Evolutionary conservation across 2,888 invertebrate species (phyloP), one percentile per base, ranked within the genome.

Genomic region (Yponomeuta evonymella): DNA sequence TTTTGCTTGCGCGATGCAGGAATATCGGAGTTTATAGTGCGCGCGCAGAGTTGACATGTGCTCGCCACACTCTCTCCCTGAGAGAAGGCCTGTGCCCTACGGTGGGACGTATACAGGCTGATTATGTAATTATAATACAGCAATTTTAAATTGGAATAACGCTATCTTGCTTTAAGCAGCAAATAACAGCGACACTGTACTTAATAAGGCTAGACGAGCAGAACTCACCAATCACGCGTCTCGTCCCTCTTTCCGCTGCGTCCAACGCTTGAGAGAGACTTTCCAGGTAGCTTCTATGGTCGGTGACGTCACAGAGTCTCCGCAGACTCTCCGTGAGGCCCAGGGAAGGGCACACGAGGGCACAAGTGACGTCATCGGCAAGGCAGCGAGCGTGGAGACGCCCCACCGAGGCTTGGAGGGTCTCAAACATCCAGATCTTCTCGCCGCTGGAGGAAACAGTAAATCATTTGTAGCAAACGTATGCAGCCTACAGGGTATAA

Each of bases 351-450:
- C 83, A 83, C 2, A 87, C 12, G 0, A 84, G 73, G 0, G 79
- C 72, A 23, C 83, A 79, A 0, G 78, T 72, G 12, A 81, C 64
- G 29, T 85, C 81, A 2, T 75, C 76, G 0, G 73, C 71, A 9
- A 81, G 78, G 81, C 85, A 86, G 11, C 72, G 72, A 0, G 74
- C 48, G 29, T 78, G 74, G 0, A 88, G 71, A 0, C 80, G 79
- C 0, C 73, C 71, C 0, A 81, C 62, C 0, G 80, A 78, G 0
- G 84, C 76, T 64, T 81, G 76, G 0, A 89, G 43, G 0, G 83
- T 84, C 71, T 90, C 87, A 62, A 84, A 87, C 70, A 81, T 81
- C 90, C 90, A 91, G 2, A 90, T 81, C 72, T 89, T 87, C 71
- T 89, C 85, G 6, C 90, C 90, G 29, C 91, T 91, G 79, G 5